Evolutionary conservation across 2,888 invertebrate genomes (phyloP), one percentile per base, ranked within the genome.

Genomic region (Ichneumoninae sp.): DNA sequence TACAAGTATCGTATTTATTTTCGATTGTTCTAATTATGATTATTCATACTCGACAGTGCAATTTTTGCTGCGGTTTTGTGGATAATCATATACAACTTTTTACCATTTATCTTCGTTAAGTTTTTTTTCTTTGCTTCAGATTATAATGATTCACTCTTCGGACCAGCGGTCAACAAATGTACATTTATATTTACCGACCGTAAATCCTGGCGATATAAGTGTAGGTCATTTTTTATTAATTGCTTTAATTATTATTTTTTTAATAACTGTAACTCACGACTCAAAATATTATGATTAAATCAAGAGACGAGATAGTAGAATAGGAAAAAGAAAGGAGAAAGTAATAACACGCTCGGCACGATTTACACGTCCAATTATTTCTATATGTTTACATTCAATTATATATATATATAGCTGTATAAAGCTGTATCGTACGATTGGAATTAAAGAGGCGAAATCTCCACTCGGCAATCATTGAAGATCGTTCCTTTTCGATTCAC

Each of bases 11-110:
- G 7, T n/a, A 19, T 19, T 52, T 19, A n/a, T 52, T 52, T 52
- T n/a, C 52, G 19, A 52, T 52, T 19, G 19, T 19, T 1, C 19
- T 8, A 52, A 19, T 44, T 19, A 19, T 52, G 1, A 52, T n/a
- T 52, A 52, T 52, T 8, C 19, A 52, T 16, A 52, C n/a, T 54
- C 78, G 78, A 82, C 62, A 44, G 47, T 50, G 62, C 50, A 6
- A 52, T 52, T 52, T 66, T 54, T 40, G 16, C 33, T 70, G 65
- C 62, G 10, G 60, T 80, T 76, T 79, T 54, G 5, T 33, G 3
- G 16, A 36, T 50, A 47, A 10, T 74, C 44, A 66, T 54, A 40
- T 54, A 19, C 2, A 52, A 19, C 8, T 52, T 52, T 52, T 52
- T 52, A 19, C 19, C 52, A 3, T 52, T 52, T 52, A 13, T 19